A percentile compares a stretch with the other conserved stretches of the same genome.
These are phyloP conservation scores for Archilochus colubris DNA, from an alignment of 2,113 vertebrate genomes.

Conservation along the genomic window DNA sequence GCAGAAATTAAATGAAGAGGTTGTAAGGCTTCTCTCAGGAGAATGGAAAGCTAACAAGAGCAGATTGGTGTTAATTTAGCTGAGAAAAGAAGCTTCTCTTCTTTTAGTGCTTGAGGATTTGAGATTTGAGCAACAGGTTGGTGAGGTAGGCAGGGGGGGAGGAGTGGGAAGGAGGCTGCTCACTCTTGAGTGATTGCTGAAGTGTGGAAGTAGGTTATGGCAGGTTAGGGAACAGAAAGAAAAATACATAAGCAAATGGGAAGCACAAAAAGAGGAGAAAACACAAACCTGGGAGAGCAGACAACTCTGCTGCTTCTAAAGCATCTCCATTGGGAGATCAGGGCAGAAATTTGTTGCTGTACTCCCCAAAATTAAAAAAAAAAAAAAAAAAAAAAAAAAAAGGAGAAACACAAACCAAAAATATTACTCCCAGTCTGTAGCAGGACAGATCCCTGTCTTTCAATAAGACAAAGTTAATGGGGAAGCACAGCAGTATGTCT, in stretches of 20 bases:
- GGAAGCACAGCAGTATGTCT: neutral
- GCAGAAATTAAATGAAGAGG: constrained; percentile 48
- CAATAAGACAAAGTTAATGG: neutral
- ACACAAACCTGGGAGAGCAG: neutral
- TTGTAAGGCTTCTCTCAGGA: constrained; percentile 51
- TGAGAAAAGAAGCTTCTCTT: constrained; percentile 19
- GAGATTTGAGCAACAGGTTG: constrained; percentile 14
- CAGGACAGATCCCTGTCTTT: neutral
- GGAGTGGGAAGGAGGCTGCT: fast-evolving
- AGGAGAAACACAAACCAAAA: too few relatives aligned
- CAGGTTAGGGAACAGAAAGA: neutral
- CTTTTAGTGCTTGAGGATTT: constrained; percentile 11
- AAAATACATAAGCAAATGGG: neutral
- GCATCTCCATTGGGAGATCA: neutral
- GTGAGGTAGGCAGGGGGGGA: neutral
- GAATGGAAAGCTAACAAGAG: constrained; percentile 22
- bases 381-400: neutral
- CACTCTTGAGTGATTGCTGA: neutral
- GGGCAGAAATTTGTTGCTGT: neutral
- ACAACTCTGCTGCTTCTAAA: neutral
- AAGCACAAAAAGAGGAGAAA: neutral
- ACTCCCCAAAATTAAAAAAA: neutral
- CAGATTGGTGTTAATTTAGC: constrained; percentile 64
- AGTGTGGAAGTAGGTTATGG: constrained; percentile 5
- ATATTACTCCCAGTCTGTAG: neutral